A percentile compares a stretch with the other conserved stretches of the same genome.
These are phyloP conservation scores for Thera obeliscata DNA, from an alignment of 2,888 invertebrate species.

Conservation along the genomic window DNA sequence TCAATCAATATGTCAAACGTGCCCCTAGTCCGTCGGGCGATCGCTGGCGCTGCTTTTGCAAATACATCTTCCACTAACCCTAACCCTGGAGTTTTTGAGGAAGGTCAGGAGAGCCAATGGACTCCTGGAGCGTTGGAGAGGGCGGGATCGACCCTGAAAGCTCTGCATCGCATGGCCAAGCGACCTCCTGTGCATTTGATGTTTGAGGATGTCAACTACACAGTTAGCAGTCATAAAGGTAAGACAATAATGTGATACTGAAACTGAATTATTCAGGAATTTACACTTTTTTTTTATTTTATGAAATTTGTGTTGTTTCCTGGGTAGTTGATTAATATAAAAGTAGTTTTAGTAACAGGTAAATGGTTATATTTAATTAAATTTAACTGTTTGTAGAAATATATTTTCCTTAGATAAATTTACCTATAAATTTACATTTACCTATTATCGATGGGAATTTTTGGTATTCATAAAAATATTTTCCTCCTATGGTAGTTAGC, in stretches of 20 bases:
- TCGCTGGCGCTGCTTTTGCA: constrained; percentile 70
- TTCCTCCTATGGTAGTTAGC: too few relatives aligned
- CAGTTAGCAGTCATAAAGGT: constrained; percentile 78
- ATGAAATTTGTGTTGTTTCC: too few relatives aligned
- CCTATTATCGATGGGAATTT: too few relatives aligned
- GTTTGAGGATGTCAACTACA: constrained; percentile 84
- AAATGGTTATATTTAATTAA: too few relatives aligned
- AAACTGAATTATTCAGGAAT: too few relatives aligned
- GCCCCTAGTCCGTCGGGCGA: constrained; percentile 74
- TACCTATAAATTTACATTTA: too few relatives aligned
- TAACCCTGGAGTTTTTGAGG: constrained; percentile 54
- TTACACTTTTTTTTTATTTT: too few relatives aligned
- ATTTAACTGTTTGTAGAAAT: too few relatives aligned
- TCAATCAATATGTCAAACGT: constrained; percentile 63
- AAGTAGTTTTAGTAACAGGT: too few relatives aligned
- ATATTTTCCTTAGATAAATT: too few relatives aligned
- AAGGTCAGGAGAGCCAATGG: constrained; percentile 69
- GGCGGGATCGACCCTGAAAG: constrained; percentile 79
- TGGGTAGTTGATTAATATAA: too few relatives aligned
- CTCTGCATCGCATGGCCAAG: constrained; percentile 83
- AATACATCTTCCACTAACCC: constrained; percentile 48
- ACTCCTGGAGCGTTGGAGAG: constrained; percentile 78
- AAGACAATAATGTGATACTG: background rate
- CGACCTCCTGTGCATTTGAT: constrained; percentile 84
- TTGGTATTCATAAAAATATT: too few relatives aligned